These are phyloP conservation scores for Tokudaia muenninki DNA, from an alignment of 2,797 vertebrate species.

Conservation along the genomic window DNA sequence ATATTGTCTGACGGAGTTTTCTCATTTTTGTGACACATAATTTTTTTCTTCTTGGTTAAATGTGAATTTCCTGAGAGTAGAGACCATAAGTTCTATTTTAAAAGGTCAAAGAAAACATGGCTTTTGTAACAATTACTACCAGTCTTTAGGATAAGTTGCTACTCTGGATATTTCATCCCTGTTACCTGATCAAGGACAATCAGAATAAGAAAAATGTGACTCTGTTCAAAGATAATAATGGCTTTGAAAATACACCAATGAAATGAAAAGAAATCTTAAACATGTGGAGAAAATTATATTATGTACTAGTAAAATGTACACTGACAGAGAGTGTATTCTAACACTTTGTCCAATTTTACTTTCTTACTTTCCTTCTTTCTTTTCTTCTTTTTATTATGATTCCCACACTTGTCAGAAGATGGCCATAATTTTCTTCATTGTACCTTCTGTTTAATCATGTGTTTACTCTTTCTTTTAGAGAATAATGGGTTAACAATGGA, in stretches of 20 bases:
- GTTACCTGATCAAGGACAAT: not conserved
- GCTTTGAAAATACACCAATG: not conserved
- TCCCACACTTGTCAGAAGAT: not conserved
- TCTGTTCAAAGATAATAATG: not conserved
- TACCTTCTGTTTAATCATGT: not conserved
- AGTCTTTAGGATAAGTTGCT: not conserved
- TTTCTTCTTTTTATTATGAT: too few relatives aligned
- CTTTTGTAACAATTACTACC: not conserved
- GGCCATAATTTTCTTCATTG: not conserved
- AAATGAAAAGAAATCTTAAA: not conserved
- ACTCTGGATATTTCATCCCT: not conserved
- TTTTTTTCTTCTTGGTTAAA: not conserved
- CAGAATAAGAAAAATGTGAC: not conserved
- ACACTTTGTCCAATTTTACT: too few relatives aligned
- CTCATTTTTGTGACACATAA: not conserved
- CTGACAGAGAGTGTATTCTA: not conserved
- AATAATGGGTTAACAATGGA: not conserved
- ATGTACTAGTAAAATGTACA: not conserved
- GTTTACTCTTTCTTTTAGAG: too few relatives aligned
- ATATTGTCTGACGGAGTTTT: not conserved
- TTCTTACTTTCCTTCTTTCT: too few relatives aligned
- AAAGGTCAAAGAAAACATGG: not conserved
- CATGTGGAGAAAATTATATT: not conserved
- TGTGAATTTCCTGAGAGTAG: not conserved
- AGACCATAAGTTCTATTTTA: not conserved